Conservation (phyloP, 1,140 invertebrate genomes). For the Triops cancriformis region DNA sequence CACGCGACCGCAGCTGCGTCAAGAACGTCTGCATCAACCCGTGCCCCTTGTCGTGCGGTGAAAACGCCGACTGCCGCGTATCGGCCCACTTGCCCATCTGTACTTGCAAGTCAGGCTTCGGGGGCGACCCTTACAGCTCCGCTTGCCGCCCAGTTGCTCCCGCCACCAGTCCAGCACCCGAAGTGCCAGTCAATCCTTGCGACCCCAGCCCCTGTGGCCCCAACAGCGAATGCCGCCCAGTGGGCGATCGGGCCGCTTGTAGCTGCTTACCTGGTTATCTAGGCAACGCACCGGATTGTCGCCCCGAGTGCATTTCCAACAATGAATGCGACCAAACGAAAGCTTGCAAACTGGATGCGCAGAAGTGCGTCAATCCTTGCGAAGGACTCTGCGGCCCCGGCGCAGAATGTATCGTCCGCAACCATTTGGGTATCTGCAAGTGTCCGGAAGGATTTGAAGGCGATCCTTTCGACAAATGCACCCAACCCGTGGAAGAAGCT, state of each 20-base stretch:
- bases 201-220: constrained; percentile 62
- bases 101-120: constrained; percentile 54
- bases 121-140: constrained; percentile 66
- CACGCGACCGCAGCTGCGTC: constrained; percentile 57
- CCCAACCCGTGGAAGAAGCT: background rate
- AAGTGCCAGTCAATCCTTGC: constrained; percentile 48
- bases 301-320: constrained; percentile 65
- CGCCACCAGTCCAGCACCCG: constrained; percentile 29
- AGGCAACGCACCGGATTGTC: constrained; percentile 45
- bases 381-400: constrained; percentile 56
- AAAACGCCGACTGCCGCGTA: constrained; percentile 59
- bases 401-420: constrained; percentile 61
- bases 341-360: constrained; percentile 59
- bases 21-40: constrained; percentile 67
- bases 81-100: constrained; percentile 64
- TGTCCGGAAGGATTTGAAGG: constrained; percentile 57
- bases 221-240: constrained; percentile 56
- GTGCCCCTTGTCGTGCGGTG: constrained; percentile 63
- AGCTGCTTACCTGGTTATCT: constrained; percentile 53
- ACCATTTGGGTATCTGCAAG: constrained; percentile 61
- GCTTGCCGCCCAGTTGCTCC: constrained; percentile 50
- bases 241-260: constrained; percentile 46
- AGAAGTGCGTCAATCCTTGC: constrained; percentile 67
- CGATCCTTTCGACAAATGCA: constrained; percentile 43
- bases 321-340: constrained; percentile 59